Evolutionary conservation across 2,888 invertebrate species (phyloP), one percentile per base, ranked within the genome.

Genomic region (Podotricha telesiphe): DNA sequence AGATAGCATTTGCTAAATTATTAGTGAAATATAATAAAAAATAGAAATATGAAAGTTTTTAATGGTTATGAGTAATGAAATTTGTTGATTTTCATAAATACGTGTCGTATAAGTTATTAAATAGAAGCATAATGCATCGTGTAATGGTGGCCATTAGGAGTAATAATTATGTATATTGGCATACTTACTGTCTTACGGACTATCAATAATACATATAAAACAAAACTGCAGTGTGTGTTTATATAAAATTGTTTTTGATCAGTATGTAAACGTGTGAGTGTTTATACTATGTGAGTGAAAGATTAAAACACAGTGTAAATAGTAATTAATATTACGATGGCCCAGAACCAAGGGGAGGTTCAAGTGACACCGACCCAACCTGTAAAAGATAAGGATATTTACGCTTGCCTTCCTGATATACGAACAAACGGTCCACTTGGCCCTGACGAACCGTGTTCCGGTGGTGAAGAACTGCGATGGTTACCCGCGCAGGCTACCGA

Each of bases 401-500:
- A 93, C 86, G 94, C 86, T 80, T 93, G 84, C 85, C 87, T 92
- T 86, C 95, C 87, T 88, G 95, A 93, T 89, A 94, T 86, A 90
- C 94, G 84, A 83, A 86, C 81, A 81, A 89, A 87, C 78, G 93
- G 92, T 51, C 89, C 90, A n/a, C 85, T 87, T 78, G 93, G 86
- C 85, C 86, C 79, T 77, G 92, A 82, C 84, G 94, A 86, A 87
- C 82, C 83, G 82, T 93, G 82, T 90, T 89, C 88, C 79, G 94
- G 91, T 82, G 93, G 96, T 77, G 99, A 99, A 91, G 98, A 98
- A 89, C 93, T 98, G 88, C 95, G 97, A 93, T 99, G 99, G 99
- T 94, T 97, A 87, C 99, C 99, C 72, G 97, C 97, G 79, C 97
- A 98, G 94, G 95, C 97, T 78, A 94, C 96, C 82, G 99, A 99